Evolutionary conservation across 2,113 vertebrate genomes (phyloP).

Genomic region (Tor tambroides): DNA sequence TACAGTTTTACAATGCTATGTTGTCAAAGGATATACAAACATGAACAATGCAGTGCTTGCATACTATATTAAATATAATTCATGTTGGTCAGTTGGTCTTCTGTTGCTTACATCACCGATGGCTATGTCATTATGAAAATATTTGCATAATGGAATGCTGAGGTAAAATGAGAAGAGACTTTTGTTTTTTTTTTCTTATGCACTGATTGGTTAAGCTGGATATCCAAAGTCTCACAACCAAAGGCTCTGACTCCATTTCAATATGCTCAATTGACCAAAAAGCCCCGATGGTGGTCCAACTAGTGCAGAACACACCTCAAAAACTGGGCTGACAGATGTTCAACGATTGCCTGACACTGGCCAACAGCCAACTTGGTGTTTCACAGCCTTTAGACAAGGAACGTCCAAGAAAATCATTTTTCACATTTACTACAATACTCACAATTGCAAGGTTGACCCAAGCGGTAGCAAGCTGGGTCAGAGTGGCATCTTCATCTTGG

Average conservation of each 20-base stretch:
- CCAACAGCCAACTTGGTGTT: not conserved
- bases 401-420: not conserved
- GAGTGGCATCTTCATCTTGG: constrained; percentile 91
- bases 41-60: not conserved
- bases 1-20: not conserved
- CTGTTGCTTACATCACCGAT: not conserved
- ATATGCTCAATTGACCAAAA: not conserved
- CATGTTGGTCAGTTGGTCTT: no score
- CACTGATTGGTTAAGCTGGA: no score
- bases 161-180: no score
- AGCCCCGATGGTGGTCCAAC: not conserved
- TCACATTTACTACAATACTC: constrained; percentile 59
- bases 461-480: constrained; percentile 93
- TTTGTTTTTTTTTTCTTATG: no score
- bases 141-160: no score
- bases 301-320: not conserved
- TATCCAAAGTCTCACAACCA: no score
- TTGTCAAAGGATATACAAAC: not conserved
- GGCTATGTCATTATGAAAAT: not conserved
- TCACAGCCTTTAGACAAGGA: not conserved
- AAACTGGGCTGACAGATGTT: not conserved
- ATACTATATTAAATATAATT: not conserved
- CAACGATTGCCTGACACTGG: no score
- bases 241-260: no score
- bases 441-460: constrained; percentile 93